Percentiles rank a stretch among this genome's conserved stretches.
These are phyloP conservation scores for Dicerorhinus sumatrensis DNA, from an alignment of 2,113 vertebrate genomes.

Conservation along the genomic window DNA sequence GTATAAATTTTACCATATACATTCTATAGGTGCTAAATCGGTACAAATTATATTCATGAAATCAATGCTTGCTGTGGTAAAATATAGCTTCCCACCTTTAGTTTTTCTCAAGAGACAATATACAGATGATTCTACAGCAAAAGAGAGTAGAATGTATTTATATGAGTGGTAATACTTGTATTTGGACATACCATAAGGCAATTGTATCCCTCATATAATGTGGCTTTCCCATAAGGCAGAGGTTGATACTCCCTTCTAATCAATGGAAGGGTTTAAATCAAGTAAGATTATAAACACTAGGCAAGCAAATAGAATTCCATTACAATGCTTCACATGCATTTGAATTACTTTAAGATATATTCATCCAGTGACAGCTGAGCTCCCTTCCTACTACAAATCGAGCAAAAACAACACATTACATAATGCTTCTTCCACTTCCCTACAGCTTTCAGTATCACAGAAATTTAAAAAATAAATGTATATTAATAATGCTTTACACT, in stretches of 20 bases:
- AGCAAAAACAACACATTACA: conserved; percentile 6
- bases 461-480: conserved; percentile 45
- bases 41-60: conserved; percentile 32
- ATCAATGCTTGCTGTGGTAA: conserved; percentile 9
- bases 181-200: conserved; percentile 27
- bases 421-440: neutral
- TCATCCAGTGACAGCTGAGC: neutral
- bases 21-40: neutral
- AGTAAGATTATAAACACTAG: conserved; percentile 1
- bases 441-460: neutral
- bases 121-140: neutral
- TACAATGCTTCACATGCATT: neutral
- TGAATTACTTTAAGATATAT: conserved; percentile 28
- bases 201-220: conserved; percentile 7
- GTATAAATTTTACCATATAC: neutral
- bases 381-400: neutral
- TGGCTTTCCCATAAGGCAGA: conserved; percentile 23
- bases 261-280: conserved; percentile 61
- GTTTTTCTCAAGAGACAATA: conserved; percentile 21
- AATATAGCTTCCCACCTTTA: conserved; percentile 54
- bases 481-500: conserved; percentile 17
- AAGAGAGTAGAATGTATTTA: conserved; percentile 12
- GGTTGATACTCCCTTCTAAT: conserved; percentile 29
- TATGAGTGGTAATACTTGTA: conserved; percentile 5
- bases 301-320: conserved; percentile 22